Evolutionary conservation across 2,113 vertebrate species (phyloP).

Genomic region (Mesocricetus auratus): DNA sequence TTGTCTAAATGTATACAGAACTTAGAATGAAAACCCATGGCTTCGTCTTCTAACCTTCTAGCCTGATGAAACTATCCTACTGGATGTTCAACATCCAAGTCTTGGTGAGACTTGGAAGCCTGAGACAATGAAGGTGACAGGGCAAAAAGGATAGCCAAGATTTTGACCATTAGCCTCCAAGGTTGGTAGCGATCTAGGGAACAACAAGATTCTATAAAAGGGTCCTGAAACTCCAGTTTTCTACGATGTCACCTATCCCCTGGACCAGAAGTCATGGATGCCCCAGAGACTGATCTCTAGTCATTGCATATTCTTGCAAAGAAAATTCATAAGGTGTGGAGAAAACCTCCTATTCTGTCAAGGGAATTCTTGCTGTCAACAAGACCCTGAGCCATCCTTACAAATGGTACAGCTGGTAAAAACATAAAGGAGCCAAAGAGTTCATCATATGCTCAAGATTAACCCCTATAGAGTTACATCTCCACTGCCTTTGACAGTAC

Average conservation of each 20-base stretch:
- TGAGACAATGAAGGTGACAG: background rate
- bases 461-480: background rate
- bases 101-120: background rate
- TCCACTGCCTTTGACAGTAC: background rate
- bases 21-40: background rate
- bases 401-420: background rate
- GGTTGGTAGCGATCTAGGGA: background rate
- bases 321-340: background rate
- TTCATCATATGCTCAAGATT: background rate
- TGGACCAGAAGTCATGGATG: background rate
- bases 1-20: background rate
- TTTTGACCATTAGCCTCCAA: background rate
- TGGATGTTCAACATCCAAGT: background rate
- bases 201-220: background rate
- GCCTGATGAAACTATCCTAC: background rate
- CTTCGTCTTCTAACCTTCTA: background rate
- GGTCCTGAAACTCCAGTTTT: background rate
- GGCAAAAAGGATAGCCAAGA: background rate
- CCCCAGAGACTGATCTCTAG: background rate
- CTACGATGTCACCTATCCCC: background rate
- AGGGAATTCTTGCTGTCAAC: background rate
- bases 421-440: background rate
- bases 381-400: background rate
- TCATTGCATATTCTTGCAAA: background rate
- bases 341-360: background rate